Base-by-base conservation (phyloP, 2,113 vertebrate species). In the Danionella cerebrum region DNA sequence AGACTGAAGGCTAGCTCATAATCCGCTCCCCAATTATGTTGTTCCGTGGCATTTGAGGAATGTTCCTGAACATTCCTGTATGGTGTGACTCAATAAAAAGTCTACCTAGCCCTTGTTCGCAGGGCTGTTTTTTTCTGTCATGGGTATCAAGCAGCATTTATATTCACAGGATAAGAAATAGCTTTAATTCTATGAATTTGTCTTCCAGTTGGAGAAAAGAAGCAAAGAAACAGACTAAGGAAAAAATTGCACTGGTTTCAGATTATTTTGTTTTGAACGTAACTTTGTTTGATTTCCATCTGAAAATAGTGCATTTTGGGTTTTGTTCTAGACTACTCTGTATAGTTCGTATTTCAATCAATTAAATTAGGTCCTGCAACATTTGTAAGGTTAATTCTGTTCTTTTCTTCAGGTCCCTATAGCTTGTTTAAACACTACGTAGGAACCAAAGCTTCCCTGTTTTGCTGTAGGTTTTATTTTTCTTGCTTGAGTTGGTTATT, bases 351-450 rank as follows among this genome's bases (percentile, higher is more conserved):
- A n/a, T 31, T 71, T 71, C 62, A 60, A 27, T 44, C 36, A 59
- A 16, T 45, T 72, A 35, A 74, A 68, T 67, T 29, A 72, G 50
- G 42, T 76, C 44, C 68, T 58, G 21, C 35, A 41, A 18, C 65
- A 55, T 59, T 69, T 60, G 62, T 72, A 64, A 53, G 57, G 12
- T 48, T 16, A 54, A 66, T 68, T 11, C n/a, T 16, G 48, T 52
- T 44, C 38, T 69, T 69, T 67, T 24, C 29, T 33, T 64, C 62
- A 64, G 71, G 72, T 78, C 71, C 76, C 72, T 68, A 69, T 73
- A 29, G 72, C 81, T 84, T 83, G 82, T 86, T 84, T 83, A 82
- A 85, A 92, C 91, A 93, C 91, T 92, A 92, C 84, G 87, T 86
- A 86, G 90, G 85, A 91, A 89, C 88, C 84, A 88, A 81, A 87